Evolutionary conservation across 2,797 vertebrate genomes (phyloP).

Genomic region (Zonotrichia albicollis): DNA sequence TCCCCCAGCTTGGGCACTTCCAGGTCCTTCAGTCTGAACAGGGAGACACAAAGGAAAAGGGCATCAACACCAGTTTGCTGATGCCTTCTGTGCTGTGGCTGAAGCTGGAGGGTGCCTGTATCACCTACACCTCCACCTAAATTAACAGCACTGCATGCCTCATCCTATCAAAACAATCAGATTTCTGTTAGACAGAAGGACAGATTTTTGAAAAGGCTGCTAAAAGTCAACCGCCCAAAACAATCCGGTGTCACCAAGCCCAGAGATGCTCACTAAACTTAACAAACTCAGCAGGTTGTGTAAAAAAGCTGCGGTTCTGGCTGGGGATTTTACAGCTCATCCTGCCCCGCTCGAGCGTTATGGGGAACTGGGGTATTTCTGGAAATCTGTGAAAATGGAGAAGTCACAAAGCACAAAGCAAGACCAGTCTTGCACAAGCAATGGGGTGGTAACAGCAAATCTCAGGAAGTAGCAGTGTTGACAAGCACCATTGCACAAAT

Average conservation of each 20-base stretch:
- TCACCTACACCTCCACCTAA: not conserved
- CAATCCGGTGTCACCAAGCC: accelerated
- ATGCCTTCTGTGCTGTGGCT: not conserved
- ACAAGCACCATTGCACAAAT: not conserved
- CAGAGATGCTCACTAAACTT: not conserved
- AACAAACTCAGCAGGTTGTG: not conserved
- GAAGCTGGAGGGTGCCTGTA: not conserved
- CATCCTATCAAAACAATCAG: not conserved
- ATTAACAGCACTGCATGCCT: not conserved
- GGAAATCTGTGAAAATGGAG: not conserved
- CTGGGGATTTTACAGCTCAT: accelerated
- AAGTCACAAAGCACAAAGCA: not conserved
- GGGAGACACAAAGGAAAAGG: not conserved
- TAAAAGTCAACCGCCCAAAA: not conserved
- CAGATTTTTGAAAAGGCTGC: not conserved
- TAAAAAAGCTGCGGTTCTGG: not conserved
- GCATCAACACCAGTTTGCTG: not conserved
- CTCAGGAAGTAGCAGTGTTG: not conserved
- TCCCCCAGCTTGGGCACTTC: conserved; percentile 73
- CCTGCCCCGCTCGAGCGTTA: accelerated
- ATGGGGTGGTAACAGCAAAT: not conserved
- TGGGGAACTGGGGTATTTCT: not conserved
- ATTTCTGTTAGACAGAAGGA: not conserved
- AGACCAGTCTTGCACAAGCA: not conserved
- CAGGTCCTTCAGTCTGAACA: conserved; percentile 82